Evolutionary conservation across 2,113 vertebrate genomes (phyloP).

Genomic region (Hyla sarda): DNA sequence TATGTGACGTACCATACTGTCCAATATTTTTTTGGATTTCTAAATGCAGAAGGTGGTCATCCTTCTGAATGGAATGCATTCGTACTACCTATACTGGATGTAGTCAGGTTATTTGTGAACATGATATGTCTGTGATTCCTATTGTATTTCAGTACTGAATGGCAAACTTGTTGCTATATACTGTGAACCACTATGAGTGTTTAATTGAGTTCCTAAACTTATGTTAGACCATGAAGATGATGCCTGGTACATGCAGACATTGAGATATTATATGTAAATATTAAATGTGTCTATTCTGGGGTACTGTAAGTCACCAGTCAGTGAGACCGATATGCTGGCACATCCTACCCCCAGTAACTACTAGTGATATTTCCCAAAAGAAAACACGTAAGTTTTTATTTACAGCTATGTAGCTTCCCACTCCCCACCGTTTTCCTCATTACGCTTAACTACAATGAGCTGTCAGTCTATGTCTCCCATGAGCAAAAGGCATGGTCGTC

Average conservation of each 20-base stretch:
- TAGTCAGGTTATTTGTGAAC: background rate
- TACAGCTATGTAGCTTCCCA: background rate
- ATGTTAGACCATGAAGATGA: background rate
- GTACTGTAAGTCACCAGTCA: background rate
- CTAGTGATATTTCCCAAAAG: background rate
- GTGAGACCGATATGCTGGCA: background rate
- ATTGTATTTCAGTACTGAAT: background rate
- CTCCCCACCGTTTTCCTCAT: background rate
- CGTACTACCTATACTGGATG: background rate
- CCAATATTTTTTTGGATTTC: background rate
- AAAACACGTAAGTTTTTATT: background rate
- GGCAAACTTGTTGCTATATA: background rate
- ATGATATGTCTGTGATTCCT: background rate
- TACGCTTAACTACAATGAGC: conserved; percentile 19
- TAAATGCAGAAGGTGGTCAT: background rate
- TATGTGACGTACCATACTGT: background rate
- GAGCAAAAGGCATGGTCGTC: background rate
- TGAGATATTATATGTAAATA: background rate
- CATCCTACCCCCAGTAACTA: background rate
- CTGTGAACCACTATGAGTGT: background rate
- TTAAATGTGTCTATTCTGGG: background rate
- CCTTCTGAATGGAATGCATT: background rate
- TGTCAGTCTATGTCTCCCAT: conserved; percentile 30
- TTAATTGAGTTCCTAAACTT: background rate
- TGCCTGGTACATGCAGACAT: background rate